These are phyloP conservation scores for Platorchestia sp. DNA, from an alignment of 1,140 invertebrate species.

Conservation along the genomic window DNA sequence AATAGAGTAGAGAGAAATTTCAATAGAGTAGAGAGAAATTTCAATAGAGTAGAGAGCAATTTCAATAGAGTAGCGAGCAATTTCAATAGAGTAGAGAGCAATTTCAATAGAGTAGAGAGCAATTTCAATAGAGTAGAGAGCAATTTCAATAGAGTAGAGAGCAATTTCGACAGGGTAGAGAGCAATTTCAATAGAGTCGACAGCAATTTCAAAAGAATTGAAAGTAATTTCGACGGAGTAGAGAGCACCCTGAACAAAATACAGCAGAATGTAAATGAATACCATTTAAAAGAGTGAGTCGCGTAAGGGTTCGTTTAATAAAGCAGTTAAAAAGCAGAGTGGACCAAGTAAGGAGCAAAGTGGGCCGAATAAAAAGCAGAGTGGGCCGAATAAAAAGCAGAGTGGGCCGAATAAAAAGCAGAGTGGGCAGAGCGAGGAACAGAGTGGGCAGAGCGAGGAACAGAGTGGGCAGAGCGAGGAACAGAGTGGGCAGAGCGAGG, in stretches of 20 bases:
- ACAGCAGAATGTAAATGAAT: too few relatives aligned
- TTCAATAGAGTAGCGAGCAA: neutral
- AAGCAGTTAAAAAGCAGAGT: too few relatives aligned
- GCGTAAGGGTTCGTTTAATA: too few relatives aligned
- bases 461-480: constrained; percentile 32
- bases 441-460: constrained; percentile 60
- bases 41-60: neutral
- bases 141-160: too few relatives aligned
- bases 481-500: neutral
- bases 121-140: neutral
- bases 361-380: too few relatives aligned
- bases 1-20: neutral
- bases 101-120: neutral
- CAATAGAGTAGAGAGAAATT: neutral
- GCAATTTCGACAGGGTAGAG: too few relatives aligned
- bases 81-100: neutral
- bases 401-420: neutral
- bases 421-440: neutral
- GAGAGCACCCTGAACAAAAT: too few relatives aligned
- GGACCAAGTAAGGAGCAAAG: too few relatives aligned
- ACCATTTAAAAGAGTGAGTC: too few relatives aligned
- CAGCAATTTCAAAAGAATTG: too few relatives aligned
- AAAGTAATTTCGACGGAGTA: too few relatives aligned
- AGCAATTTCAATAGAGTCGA: neutral
- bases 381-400: neutral